Evolutionary conservation across 2,797 vertebrate species (phyloP).

Genomic region (Pseudotriccus pelzelni): DNA sequence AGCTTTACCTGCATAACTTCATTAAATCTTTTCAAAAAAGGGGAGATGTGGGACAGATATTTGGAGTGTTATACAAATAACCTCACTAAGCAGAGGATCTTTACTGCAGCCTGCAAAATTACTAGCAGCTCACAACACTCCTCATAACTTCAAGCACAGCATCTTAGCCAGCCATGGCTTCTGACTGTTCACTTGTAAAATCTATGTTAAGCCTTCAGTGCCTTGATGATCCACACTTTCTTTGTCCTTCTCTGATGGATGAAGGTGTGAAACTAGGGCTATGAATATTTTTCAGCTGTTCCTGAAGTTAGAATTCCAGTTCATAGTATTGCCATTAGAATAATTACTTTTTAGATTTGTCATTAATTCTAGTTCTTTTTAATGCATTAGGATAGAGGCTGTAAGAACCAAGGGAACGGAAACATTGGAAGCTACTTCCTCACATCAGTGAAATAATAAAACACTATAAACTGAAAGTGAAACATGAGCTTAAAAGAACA

Average conservation of each 20-base stretch:
- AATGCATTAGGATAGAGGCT: background rate
- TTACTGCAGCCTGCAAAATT: background rate
- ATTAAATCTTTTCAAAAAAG: background rate
- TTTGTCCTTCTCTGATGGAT: background rate
- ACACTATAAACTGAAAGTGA: conserved; percentile 45
- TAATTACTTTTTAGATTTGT: background rate
- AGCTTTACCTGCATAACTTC: background rate
- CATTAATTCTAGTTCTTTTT: conserved; percentile 24
- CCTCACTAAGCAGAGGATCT: background rate
- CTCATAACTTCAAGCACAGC: background rate
- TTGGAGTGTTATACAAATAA: background rate
- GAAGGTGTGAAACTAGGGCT: background rate
- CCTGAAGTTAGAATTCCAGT: background rate
- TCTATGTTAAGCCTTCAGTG: background rate
- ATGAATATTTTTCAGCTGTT: background rate
- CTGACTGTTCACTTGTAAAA: background rate
- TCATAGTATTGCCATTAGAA: background rate
- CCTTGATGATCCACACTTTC: background rate
- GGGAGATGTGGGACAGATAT: background rate
- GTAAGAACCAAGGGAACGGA: background rate
- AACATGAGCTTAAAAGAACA: conserved; percentile 49
- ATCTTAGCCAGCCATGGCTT: background rate
- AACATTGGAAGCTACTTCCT: conserved; percentile 4
- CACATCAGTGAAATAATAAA: conserved; percentile 44
- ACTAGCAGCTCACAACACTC: background rate